Conservation (phyloP, 2,113 vertebrate species). For the Fulmarus glacialis region DNA sequence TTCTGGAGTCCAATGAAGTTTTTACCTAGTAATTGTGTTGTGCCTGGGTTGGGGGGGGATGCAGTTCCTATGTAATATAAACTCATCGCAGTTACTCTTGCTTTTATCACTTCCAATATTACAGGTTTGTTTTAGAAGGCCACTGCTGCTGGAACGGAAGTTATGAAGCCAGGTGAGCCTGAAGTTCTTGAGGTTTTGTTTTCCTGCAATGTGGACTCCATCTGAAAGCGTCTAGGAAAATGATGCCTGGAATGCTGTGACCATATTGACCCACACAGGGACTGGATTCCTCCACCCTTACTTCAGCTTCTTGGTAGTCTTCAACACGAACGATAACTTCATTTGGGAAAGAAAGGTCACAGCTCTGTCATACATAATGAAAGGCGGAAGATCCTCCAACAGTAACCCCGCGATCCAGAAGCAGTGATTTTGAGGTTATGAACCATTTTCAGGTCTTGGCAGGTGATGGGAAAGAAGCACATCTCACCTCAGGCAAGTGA, state of each 20-base stretch:
- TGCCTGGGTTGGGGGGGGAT: fast-evolving
- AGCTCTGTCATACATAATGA: not conserved
- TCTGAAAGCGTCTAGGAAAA: not conserved
- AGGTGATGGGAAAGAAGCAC: not conserved
- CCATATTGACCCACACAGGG: fast-evolving
- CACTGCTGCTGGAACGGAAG: not conserved
- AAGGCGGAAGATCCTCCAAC: fast-evolving
- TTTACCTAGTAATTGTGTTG: not conserved
- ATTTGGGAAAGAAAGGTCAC: not conserved
- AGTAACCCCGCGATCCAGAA: not conserved
- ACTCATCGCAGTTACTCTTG: not conserved
- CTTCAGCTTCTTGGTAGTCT: not conserved
- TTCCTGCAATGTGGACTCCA: fast-evolving
- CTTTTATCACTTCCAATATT: not conserved
- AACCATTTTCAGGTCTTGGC: not conserved
- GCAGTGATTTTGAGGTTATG: not conserved
- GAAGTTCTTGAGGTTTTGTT: not conserved
- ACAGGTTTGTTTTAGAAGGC: not conserved
- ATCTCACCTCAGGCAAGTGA: not conserved
- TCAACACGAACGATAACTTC: not conserved
- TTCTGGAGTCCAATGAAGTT: not conserved
- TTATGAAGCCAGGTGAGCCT: not conserved
- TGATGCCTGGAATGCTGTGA: not conserved
- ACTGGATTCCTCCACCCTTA: not conserved
- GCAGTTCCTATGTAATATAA: not conserved